Conservation (phyloP, 2,888 invertebrate species). For the Arenicola marina region DNA sequence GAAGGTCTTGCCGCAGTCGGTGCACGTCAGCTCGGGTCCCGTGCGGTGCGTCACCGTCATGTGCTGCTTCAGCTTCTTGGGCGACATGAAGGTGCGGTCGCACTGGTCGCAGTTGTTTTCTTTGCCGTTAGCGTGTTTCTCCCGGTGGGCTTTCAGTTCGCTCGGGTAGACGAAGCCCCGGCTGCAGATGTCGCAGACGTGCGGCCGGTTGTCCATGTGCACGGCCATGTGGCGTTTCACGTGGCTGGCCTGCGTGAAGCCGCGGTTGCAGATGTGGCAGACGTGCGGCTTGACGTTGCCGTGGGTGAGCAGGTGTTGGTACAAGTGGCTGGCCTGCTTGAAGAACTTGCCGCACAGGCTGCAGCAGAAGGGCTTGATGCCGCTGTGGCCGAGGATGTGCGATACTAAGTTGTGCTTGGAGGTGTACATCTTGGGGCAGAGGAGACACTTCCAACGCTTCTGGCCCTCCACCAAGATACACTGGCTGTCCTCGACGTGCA, state of each 20-base stretch:
- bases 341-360: conserved; percentile 59
- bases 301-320: conserved; percentile 60
- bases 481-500: conserved; percentile 55
- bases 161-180: conserved; percentile 54
- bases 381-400: conserved; percentile 57
- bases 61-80: conserved; percentile 44
- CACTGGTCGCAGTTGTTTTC: conserved; percentile 47
- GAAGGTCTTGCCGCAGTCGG: conserved; percentile 49
- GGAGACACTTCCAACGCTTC: conserved; percentile 57
- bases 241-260: conserved; percentile 58
- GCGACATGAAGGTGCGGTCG: conserved; percentile 41
- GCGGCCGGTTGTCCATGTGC: conserved; percentile 49
- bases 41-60: conserved; percentile 36
- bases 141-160: conserved; percentile 53
- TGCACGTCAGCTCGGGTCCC: conserved; percentile 43
- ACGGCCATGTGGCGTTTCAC: conserved; percentile 58
- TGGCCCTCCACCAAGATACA: conserved; percentile 49
- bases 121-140: conserved; percentile 36
- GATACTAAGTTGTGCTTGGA: conserved; percentile 60
- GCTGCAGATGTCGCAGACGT: conserved; percentile 52
- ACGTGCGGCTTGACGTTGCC: conserved; percentile 55
- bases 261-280: conserved; percentile 54
- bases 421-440: conserved; percentile 58
- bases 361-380: conserved; percentile 59
- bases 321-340: conserved; percentile 58